A percentile compares a stretch with the other conserved stretches of the same genome.
Conservation (phyloP, 2,113 vertebrate genomes). For the Colaptes auratus region DNA sequence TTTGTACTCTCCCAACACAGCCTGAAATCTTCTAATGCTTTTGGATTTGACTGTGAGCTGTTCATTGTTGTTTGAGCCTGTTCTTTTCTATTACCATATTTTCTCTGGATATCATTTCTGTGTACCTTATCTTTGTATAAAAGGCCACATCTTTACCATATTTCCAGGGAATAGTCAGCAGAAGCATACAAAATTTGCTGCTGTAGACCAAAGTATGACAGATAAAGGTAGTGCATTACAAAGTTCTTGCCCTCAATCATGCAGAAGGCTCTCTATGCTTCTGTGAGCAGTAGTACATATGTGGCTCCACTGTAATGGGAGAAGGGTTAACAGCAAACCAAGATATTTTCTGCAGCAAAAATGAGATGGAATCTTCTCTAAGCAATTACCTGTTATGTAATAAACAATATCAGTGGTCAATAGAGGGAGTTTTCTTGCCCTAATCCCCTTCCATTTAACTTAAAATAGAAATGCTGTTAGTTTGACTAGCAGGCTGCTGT, state of each 20-base stretch:
- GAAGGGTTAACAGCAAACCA: slow-evolving; percentile 38
- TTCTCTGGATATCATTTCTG: slow-evolving; percentile 43
- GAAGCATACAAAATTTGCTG: slow-evolving; percentile 31
- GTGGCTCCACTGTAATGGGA: slow-evolving; percentile 20
- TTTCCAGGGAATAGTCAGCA: slow-evolving; percentile 28
- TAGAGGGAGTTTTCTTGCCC: slow-evolving; percentile 7
- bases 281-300: background rate
- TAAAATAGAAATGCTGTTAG: background rate
- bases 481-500: background rate
- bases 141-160: slow-evolving; percentile 49
- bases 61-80: slow-evolving; percentile 54
- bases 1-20: slow-evolving; percentile 53
- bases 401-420: slow-evolving; percentile 54
- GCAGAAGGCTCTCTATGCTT: slow-evolving; percentile 18
- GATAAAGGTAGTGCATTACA: slow-evolving; percentile 56
- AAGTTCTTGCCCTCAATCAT: slow-evolving; percentile 61
- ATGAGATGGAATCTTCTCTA: background rate
- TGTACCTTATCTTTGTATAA: slow-evolving; percentile 54
- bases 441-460: slow-evolving; percentile 7
- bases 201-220: slow-evolving; percentile 44
- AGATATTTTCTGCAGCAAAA: slow-evolving; percentile 24
- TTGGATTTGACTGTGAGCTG: slow-evolving; percentile 56
- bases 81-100: slow-evolving; percentile 63
- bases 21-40: slow-evolving; percentile 63
- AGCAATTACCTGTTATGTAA: slow-evolving; percentile 46